phyloP scores from a whole-genome alignment of 2,113 vertebrate species.

The Gasterosteus aculeatus region DNA sequence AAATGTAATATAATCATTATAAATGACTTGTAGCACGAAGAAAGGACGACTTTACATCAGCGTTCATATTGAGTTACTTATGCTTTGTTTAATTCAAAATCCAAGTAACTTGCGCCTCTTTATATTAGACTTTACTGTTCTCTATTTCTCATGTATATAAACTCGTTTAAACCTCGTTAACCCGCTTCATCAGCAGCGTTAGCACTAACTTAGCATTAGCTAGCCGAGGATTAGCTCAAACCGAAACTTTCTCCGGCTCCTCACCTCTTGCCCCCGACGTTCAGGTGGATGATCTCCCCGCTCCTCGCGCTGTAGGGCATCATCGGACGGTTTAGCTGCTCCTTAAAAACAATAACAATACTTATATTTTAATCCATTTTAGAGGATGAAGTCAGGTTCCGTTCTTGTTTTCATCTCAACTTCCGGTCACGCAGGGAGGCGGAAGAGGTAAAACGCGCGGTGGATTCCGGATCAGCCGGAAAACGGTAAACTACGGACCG shows the following conservation, averaged over 20 bases:
- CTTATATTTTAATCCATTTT: constrained; percentile 49
- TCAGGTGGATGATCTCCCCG: constrained; percentile 85
- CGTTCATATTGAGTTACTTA: no score
- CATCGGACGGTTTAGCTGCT: not conserved
- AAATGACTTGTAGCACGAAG: no score
- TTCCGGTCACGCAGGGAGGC: constrained; percentile 37
- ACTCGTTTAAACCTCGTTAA: not conserved
- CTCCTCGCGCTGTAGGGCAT: constrained; percentile 64
- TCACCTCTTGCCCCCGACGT: constrained; percentile 86
- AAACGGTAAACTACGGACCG: not conserved
- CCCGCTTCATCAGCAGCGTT: no score
- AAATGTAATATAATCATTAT: no score
- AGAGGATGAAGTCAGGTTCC: constrained; percentile 2
- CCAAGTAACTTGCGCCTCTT: no score
- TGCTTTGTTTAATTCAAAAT: no score
- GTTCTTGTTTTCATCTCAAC: constrained; percentile 9
- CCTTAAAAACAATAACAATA: not conserved
- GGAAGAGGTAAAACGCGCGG: constrained; percentile 10
- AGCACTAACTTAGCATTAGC: not conserved
- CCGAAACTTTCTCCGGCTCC: not conserved
- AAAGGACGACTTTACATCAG: no score
- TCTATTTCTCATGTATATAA: not conserved
- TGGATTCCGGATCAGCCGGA: not conserved
- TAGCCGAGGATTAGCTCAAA: not conserved
- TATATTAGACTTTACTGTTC: no score